Evolutionary conservation across 2,888 invertebrate species (phyloP), one percentile per base, ranked within the genome.

Genomic region (Ligdia adustata): DNA sequence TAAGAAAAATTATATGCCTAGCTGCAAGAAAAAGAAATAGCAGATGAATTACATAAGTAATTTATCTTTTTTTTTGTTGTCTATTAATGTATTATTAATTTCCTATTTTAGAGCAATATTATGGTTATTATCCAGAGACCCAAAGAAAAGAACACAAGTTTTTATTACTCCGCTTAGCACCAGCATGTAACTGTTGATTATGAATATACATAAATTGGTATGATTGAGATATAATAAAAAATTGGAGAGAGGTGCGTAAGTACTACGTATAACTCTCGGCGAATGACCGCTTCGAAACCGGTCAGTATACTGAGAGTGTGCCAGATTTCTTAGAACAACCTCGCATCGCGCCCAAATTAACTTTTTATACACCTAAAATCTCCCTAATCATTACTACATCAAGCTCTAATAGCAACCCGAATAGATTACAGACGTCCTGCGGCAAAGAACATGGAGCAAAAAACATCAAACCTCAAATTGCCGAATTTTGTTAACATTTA

Each of bases 341-440:
- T 42, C 57, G n/a, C n/a, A 64, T 55, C 52, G 52, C 57, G 51
- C 64, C 56, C 69, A 76, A 79, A 80, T 80, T 68, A 9, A 59
- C 54, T 80, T 79, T 80, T 79, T 75, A 65, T 62, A 44, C 43
- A 34, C 43, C 53, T 65, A 54, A 65, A 68, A 69, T 66, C 50
- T 61, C 55, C 52, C 55, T 62, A 67, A 62, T 57, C 64, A 57
- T 78, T 75, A 69, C 57, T 54, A 40, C 47, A 67, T 67, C 64
- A 64, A 52, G 48, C 52, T 52, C 46, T 57, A 57, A 56, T 48
- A 52, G 47, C 44, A 22, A 50, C 44, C 27, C 41, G 40, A 38
- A 46, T 45, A 47, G 52, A 61, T 53, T 54, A 54, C 41, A 52
- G 35, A 14, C 22, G 7, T 1, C 22, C n/a, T 47, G 29, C 20